Percentiles rank a stretch among this genome's conserved stretches.
These are phyloP conservation scores for Caenorhabditis briggsae DNA, from an alignment of 1,140 invertebrate genomes.

Conservation along the genomic window DNA sequence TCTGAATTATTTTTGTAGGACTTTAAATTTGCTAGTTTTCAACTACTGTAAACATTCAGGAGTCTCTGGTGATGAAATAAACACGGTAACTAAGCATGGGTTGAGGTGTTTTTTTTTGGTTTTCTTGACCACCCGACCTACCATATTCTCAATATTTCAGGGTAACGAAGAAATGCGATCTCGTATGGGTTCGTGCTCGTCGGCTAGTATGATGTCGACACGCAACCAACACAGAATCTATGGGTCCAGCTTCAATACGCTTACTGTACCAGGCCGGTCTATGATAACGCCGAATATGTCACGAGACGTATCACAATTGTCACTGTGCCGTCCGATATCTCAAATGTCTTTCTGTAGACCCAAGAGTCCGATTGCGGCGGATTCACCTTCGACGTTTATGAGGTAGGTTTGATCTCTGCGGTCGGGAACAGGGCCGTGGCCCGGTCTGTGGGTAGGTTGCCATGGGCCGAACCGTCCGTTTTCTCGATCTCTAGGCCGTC, in stretches of 20 bases:
- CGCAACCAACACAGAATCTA: slow-evolving; percentile 62
- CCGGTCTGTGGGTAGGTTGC: too few relatives aligned
- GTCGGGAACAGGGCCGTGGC: too few relatives aligned
- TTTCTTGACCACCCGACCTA: background rate
- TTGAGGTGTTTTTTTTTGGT: background rate
- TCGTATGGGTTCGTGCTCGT: slow-evolving; percentile 63
- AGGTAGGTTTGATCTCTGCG: background rate
- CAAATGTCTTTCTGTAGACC: slow-evolving; percentile 55
- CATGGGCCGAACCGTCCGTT: too few relatives aligned
- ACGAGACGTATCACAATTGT: slow-evolving; percentile 65
- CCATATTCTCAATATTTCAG: background rate
- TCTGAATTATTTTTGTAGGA: background rate
- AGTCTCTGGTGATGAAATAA: slow-evolving; percentile 3
- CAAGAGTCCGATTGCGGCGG: slow-evolving; percentile 39
- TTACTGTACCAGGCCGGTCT: slow-evolving; percentile 62
- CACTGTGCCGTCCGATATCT: slow-evolving; percentile 49
- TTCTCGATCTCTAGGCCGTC: too few relatives aligned
- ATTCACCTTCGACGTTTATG: slow-evolving; percentile 5
- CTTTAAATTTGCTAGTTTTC: too few relatives aligned
- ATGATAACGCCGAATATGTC: slow-evolving; percentile 68
- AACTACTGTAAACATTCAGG: slow-evolving; percentile 19
- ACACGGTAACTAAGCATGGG: background rate
- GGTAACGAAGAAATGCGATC: slow-evolving; percentile 64
- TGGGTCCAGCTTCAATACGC: slow-evolving; percentile 61
- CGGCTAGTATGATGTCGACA: slow-evolving; percentile 63